These are phyloP conservation scores for Metellina segmentata DNA, from an alignment of 2,888 invertebrate genomes.

Conservation along the genomic window DNA sequence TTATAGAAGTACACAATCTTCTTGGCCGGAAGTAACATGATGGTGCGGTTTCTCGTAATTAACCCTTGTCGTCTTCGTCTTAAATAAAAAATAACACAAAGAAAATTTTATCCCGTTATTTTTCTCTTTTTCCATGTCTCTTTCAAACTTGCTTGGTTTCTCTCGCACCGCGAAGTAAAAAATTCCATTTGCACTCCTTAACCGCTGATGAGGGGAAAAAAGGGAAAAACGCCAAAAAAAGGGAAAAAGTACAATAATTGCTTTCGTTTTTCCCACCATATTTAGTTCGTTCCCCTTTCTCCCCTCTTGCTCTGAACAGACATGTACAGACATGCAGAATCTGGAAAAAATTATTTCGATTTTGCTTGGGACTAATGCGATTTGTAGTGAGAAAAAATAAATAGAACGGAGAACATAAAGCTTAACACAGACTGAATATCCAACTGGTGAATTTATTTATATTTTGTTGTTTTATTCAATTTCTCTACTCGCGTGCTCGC, in stretches of 20 bases:
- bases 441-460: too few relatives aligned
- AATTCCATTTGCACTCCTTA: too few relatives aligned
- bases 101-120: too few relatives aligned
- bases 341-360: conserved; percentile 26
- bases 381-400: not conserved
- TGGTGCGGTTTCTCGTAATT: not conserved
- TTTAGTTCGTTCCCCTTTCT: not conserved
- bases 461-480: too few relatives aligned
- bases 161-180: too few relatives aligned
- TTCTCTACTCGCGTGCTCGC: too few relatives aligned
- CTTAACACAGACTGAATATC: too few relatives aligned
- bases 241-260: too few relatives aligned
- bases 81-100: not conserved
- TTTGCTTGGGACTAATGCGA: conserved; percentile 29
- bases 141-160: too few relatives aligned
- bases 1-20: not conserved
- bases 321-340: not conserved
- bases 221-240: not conserved
- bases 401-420: conserved; percentile 6
- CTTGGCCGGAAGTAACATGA: not conserved
- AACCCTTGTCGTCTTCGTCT: not conserved
- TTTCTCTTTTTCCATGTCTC: too few relatives aligned
- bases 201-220: not conserved
- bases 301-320: not conserved
- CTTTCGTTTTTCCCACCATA: not conserved